Base-by-base conservation (phyloP, 2,888 invertebrate species). In the Metopia argyrocephala region DNA sequence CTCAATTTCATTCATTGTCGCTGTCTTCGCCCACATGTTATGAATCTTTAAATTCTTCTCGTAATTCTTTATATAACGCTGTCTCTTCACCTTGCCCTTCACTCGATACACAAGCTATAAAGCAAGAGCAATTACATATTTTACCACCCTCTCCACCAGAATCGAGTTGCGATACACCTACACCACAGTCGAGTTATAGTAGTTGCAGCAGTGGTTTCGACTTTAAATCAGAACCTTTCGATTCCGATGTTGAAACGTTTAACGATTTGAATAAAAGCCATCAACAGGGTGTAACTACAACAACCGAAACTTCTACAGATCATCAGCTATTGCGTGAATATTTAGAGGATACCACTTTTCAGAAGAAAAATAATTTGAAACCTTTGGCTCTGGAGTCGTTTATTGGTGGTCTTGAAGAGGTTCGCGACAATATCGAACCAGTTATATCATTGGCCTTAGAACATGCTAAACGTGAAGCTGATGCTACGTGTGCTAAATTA, bases 361-460 rank as follows among this genome's bases (percentile, higher is more conserved):
- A 96, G 89, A 94, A 94, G 89, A 94, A 95, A 87, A 94, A 95
- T 89, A 96, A 96, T 88, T 92, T 96, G 84, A 94, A 94, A 90
- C 95, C 96, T 0, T 92, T 96, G 86, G 95, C 96, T 81, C 92
- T 93, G 87, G 91, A 93, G 86, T 93, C 93, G 85, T 91, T 95
- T 84, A 92, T 92, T 15, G 91, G 90, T 65, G 89, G 89, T 61
- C 85, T 90, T 84, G 92, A 92, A 79, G 93, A 92, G 83, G 93
- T 93, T 65, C 93, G 94, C 65, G 95, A 95, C 85, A 94, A 94
- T 86, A 95, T 96, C 84, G 96, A 96, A 89, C 95, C 95, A 18
- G 95, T 96, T 45, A 92, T 96, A 68, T 95, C 94, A 80, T 92
- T 96, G 91, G 96, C 96, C 28, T 95, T 97, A 85, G 96, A 96